Percentiles rank a stretch among this genome's conserved stretches.
Conservation (phyloP, 2,888 invertebrate genomes). For the Seladonia tumulorum region DNA sequence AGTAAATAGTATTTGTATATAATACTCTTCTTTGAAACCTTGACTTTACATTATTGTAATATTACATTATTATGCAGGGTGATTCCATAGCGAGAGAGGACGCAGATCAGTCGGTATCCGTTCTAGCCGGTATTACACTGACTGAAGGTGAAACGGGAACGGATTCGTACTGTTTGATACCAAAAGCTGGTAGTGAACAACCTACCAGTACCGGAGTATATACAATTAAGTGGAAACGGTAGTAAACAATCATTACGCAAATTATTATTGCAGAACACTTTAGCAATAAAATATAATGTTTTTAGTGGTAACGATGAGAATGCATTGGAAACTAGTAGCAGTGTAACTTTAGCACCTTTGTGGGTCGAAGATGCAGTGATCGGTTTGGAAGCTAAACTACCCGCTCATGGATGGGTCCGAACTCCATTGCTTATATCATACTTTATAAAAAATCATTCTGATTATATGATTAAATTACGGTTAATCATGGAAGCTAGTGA, state of each 20-base stretch:
- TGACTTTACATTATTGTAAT: conserved; percentile 11
- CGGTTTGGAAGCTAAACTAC: conserved; percentile 87
- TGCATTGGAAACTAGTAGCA: conserved; percentile 84
- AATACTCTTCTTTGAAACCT: background rate
- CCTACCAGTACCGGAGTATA: conserved; percentile 85
- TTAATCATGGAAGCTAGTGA: conserved; percentile 93
- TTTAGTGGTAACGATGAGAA: conserved; percentile 76
- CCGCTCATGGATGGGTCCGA: conserved; percentile 91
- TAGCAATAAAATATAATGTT: conserved; percentile 23
- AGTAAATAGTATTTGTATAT: conserved; percentile 79
- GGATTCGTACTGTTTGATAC: conserved; percentile 85
- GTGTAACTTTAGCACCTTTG: conserved; percentile 86
- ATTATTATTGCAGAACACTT: background rate
- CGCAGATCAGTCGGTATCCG: conserved; percentile 68
- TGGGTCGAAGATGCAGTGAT: conserved; percentile 88
- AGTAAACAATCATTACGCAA: conserved; percentile 79
- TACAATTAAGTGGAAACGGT: conserved; percentile 86
- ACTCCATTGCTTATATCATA: conserved; percentile 90
- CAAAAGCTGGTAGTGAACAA: conserved; percentile 83
- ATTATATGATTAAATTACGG: conserved; percentile 89
- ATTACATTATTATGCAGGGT: conserved; percentile 68
- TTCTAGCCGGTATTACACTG: conserved; percentile 83
- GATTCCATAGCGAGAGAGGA: conserved; percentile 77
- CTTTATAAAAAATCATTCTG: conserved; percentile 90
- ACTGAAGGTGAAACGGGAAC: conserved; percentile 85